Percentiles rank a stretch among this genome's conserved stretches.
phyloP scores from a whole-genome alignment of 2,797 vertebrate genomes.

The Psittacula derbiana region DNA sequence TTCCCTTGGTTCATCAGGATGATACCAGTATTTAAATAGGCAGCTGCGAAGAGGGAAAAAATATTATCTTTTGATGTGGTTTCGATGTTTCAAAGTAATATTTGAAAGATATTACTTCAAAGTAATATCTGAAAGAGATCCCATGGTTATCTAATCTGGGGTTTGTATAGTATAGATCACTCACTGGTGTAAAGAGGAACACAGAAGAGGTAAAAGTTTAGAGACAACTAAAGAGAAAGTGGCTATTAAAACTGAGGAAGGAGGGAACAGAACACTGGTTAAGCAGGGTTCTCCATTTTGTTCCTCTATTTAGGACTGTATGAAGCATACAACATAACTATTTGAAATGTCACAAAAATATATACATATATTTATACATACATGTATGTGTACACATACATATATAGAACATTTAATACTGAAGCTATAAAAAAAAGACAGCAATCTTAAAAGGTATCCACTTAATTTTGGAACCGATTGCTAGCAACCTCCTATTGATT shows the following conservation, averaged over 20 bases:
- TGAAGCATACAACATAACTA: neutral
- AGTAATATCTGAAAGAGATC: neutral
- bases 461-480: neutral
- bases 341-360: neutral
- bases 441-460: neutral
- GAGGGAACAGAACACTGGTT: neutral
- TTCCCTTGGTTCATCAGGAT: constrained; percentile 97
- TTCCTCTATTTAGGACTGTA: neutral
- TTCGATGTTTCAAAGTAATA: neutral
- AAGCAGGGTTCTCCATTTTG: accelerated
- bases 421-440: neutral
- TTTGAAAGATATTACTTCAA: neutral
- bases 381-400: accelerated
- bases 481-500: neutral
- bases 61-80: neutral
- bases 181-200: neutral
- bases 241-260: neutral
- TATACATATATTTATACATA: neutral
- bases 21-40: constrained; percentile 99
- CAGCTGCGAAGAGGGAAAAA: constrained; percentile 77
- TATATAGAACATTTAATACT: neutral
- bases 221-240: neutral
- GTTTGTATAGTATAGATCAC: neutral
- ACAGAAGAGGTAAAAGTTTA: neutral
- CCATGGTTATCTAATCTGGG: neutral